phyloP scores from a whole-genome alignment of 2,113 vertebrate genomes.

The Corythornis vintsioides region DNA sequence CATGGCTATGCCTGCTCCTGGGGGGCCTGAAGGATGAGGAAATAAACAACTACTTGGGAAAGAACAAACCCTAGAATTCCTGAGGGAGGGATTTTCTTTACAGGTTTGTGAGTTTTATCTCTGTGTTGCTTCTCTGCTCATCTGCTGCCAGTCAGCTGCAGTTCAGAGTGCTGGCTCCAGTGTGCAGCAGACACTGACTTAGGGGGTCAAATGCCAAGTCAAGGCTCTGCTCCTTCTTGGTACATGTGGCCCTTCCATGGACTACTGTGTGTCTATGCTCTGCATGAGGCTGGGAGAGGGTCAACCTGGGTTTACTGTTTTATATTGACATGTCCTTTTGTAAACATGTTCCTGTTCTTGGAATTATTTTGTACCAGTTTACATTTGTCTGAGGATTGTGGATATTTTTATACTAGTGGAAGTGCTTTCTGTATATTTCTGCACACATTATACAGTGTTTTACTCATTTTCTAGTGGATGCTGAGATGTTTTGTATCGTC shows the following conservation, averaged over 20 bases:
- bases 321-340: slow-evolving; percentile 70
- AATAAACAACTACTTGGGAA: not conserved
- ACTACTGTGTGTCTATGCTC: not conserved
- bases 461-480: slow-evolving; percentile 68
- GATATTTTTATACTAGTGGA: slow-evolving; percentile 80
- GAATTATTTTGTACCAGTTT: slow-evolving; percentile 76
- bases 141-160: not conserved
- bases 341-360: slow-evolving; percentile 70
- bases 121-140: not conserved
- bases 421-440: slow-evolving; percentile 72
- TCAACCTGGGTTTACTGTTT: slow-evolving; percentile 57
- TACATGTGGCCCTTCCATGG: not conserved
- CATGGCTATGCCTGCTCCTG: not conserved
- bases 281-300: not conserved
- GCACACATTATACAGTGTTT: slow-evolving; percentile 51
- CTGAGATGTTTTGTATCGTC: slow-evolving; percentile 64
- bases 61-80: not conserved
- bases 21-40: not conserved
- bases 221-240: not conserved
- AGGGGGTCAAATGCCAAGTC: not conserved
- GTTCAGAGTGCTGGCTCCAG: not conserved
- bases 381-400: slow-evolving; percentile 73
- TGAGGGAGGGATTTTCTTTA: not conserved
- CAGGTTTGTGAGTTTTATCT: not conserved
- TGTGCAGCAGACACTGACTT: not conserved